Base-by-base conservation (phyloP, 1,140 invertebrate genomes). In the Anoplolepis gracilipes region DNA sequence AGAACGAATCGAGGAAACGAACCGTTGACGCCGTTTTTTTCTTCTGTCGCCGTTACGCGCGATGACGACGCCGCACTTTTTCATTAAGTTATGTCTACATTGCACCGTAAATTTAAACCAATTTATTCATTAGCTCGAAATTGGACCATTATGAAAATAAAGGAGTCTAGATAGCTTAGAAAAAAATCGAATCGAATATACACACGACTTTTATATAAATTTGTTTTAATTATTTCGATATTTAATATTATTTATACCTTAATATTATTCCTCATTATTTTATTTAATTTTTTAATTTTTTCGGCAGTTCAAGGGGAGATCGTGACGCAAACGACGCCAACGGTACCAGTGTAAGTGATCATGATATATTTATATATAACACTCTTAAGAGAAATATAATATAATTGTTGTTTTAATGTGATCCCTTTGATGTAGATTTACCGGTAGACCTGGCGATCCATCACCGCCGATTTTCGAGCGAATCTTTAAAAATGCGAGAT, bases 381-480 rank as follows among this genome's bases (percentile, higher is more conserved):
- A 28, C 3, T 65, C 2, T 28, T 30, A 62, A 53, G 6, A 59
- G 7, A 72, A 33, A 22, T 59, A 19, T 22, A 33, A 22, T 59
- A 19, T 22, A 46, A 25, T 8, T 33, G 6, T 57, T 2, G 3
- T 55, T 28, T 33, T 39, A 28, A 73, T 10, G 19, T 8, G 6
- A 49, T 79, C 36, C 19, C 7, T 0, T 64, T 16, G 13, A 62
- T 65, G 1, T 36, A 95, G 94, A 76, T 95, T 95, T 73, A 92
- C 90, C 81, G 94, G 92, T 84, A 94, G 94, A 94, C 96, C 97
- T 89, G 96, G 97, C 92, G 96, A 97, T 93, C 96, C 97, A 78
- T 97, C 97, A 88, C 98, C 98, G 67, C 98, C 98, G 82, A 97
- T 98, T 84, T 99, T 99, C 94, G 98, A 98, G 93, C 97, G 98